Conservation (phyloP, 1,140 invertebrate species). For the Aphelinus atriplicis region DNA sequence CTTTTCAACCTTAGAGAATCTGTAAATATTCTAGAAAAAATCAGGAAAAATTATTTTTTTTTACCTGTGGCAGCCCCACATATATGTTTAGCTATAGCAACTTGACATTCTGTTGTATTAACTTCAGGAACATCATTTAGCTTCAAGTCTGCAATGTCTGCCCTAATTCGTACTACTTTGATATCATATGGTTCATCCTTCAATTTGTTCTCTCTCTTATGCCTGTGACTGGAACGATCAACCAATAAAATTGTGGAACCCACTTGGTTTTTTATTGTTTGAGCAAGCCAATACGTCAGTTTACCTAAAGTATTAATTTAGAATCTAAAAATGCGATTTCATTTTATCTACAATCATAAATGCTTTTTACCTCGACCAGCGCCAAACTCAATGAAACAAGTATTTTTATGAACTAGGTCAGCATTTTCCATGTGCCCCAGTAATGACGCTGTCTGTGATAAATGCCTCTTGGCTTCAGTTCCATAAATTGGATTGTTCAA, state of each 20-base stretch:
- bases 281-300: constrained; percentile 78
- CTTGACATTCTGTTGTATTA: constrained; percentile 62
- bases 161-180: constrained; percentile 72
- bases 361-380: constrained; percentile 80
- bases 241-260: constrained; percentile 74
- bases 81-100: constrained; percentile 86
- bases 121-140: constrained; percentile 70
- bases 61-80: constrained; percentile 85
- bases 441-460: constrained; percentile 77
- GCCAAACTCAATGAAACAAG: constrained; percentile 85
- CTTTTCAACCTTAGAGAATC: constrained; percentile 18
- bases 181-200: constrained; percentile 67
- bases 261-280: constrained; percentile 65
- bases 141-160: constrained; percentile 78
- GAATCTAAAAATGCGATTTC: too few relatives aligned
- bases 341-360: not conserved
- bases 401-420: constrained; percentile 68
- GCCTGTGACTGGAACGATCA: constrained; percentile 80
- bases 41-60: constrained; percentile 3
- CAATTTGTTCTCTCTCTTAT: constrained; percentile 82
- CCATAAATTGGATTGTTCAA: constrained; percentile 72
- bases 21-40: not conserved
- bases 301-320: constrained; percentile 65
- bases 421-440: constrained; percentile 71
- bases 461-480: constrained; percentile 73